Evolutionary conservation across 2,888 invertebrate genomes (phyloP).

Genomic region (Leucophenga maculata): DNA sequence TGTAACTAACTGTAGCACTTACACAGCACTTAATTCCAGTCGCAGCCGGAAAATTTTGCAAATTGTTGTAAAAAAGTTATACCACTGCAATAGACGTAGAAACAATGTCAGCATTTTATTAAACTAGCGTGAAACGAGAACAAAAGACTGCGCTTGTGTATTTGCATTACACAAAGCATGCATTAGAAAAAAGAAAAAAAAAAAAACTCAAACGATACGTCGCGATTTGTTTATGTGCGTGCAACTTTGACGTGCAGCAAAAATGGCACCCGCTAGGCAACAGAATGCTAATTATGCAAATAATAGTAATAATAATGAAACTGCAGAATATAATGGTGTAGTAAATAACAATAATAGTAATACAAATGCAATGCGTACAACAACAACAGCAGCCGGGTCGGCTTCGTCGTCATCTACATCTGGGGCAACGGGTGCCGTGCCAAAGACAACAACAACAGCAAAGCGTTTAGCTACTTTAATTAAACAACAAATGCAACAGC

Average conservation of each 20-base stretch:
- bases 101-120: too few relatives aligned
- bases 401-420: constrained; percentile 24
- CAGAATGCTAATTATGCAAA: constrained; percentile 36
- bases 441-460: constrained; percentile 45
- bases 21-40: too few relatives aligned
- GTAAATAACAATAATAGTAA: constrained; percentile 35
- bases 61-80: too few relatives aligned
- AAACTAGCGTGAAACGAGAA: too few relatives aligned
- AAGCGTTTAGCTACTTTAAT: constrained; percentile 38
- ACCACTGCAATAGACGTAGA: too few relatives aligned
- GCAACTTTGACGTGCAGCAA: not conserved
- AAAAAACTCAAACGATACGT: too few relatives aligned
- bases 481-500: constrained; percentile 51
- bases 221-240: too few relatives aligned
- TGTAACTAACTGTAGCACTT: too few relatives aligned
- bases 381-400: constrained; percentile 27
- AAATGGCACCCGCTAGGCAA: constrained; percentile 53
- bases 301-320: constrained; percentile 22
- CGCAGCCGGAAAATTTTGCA: too few relatives aligned
- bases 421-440: constrained; percentile 52
- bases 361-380: constrained; percentile 29
- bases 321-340: constrained; percentile 4
- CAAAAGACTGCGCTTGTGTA: too few relatives aligned
- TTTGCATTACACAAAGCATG: too few relatives aligned
- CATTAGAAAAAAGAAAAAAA: too few relatives aligned